A percentile compares a stretch with the other conserved stretches of the same genome.
Conservation (phyloP, 2,888 invertebrate species). For the Tolmerus cingulatus region DNA sequence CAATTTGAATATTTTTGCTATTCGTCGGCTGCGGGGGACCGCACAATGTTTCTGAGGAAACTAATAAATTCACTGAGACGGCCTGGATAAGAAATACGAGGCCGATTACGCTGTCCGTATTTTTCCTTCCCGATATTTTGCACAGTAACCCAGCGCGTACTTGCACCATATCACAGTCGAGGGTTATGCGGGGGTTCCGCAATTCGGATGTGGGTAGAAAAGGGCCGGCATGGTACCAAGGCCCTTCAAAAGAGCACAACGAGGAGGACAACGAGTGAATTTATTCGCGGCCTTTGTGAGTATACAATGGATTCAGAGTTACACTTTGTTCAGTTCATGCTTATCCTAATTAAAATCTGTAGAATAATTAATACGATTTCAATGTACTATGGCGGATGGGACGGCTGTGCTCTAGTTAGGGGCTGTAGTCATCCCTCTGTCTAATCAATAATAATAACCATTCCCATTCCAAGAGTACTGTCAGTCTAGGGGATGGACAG, state of each 20-base stretch:
- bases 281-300: background rate
- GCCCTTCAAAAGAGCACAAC: background rate
- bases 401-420: background rate
- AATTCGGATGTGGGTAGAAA: background rate
- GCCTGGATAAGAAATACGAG: background rate
- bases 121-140: background rate
- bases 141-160: background rate
- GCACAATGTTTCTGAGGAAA: slow-evolving; percentile 7
- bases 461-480: background rate
- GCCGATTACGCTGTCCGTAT: background rate
- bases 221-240: background rate
- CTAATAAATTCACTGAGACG: slow-evolving; percentile 22
- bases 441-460: slow-evolving; percentile 11
- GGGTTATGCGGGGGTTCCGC: background rate
- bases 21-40: slow-evolving; percentile 15
- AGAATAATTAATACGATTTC: slow-evolving; percentile 15
- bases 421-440: background rate
- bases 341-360: slow-evolving; percentile 36
- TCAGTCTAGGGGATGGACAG: background rate
- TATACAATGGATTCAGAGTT: background rate
- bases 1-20: slow-evolving; percentile 29
- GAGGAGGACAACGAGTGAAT: background rate
- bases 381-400: background rate
- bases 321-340: background rate
- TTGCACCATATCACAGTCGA: background rate